phyloP scores from a whole-genome alignment of 2,888 invertebrate species.

The Matsumyia berberina region DNA sequence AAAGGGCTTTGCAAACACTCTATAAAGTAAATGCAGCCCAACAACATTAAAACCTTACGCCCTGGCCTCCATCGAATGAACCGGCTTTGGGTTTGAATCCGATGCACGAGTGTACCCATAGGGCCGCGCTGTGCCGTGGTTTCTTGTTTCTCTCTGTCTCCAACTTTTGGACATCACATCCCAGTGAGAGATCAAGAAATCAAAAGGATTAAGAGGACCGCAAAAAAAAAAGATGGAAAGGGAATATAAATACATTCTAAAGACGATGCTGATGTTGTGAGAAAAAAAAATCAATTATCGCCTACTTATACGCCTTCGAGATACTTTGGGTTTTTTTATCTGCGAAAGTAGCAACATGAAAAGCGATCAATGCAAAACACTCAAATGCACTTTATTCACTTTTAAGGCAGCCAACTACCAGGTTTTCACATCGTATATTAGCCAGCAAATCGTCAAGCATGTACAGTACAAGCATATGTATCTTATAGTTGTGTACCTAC shows the following conservation, averaged over 20 bases:
- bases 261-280: conserved; percentile 25
- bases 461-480: conserved; percentile 40
- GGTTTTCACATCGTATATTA: conserved; percentile 76
- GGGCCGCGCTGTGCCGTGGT: neutral
- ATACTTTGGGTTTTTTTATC: conserved; percentile 42
- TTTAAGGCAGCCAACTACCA: conserved; percentile 70
- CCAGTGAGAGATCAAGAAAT: conserved; percentile 58
- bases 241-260: conserved; percentile 9
- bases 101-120: conserved; percentile 10
- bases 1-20: conserved; percentile 77
- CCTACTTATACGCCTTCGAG: conserved; percentile 73
- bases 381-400: conserved; percentile 76
- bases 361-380: conserved; percentile 72
- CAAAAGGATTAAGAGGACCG: conserved; percentile 65
- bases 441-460: conserved; percentile 66
- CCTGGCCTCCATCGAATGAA: conserved; percentile 36
- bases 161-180: conserved; percentile 36
- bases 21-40: conserved; percentile 76
- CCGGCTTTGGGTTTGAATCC: conserved; percentile 48
- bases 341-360: conserved; percentile 65
- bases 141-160: conserved; percentile 23
- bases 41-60: conserved; percentile 46
- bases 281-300: conserved; percentile 71
- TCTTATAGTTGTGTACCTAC: conserved; percentile 40
- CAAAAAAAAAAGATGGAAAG: conserved; percentile 39